phyloP scores from a whole-genome alignment of 2,888 invertebrate genomes.

The Agrilus biguttatus region DNA sequence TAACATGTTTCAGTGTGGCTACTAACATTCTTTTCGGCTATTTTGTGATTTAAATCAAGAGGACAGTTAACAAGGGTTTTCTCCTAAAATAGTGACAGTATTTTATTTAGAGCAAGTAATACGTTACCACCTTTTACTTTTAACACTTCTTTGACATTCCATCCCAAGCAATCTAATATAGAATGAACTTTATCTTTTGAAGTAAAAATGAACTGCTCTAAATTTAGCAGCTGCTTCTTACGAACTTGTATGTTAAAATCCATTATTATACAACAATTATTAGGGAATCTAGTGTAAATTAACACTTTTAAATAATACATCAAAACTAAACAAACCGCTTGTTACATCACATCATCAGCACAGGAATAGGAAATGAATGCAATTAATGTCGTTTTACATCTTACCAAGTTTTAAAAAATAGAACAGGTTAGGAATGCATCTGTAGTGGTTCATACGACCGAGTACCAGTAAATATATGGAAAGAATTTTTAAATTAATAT shows the following conservation, averaged over 20 bases:
- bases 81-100: slow-evolving; percentile 17
- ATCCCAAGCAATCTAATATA: slow-evolving; percentile 22
- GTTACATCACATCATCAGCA: too few species aligned
- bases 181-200: slow-evolving; percentile 25
- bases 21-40: slow-evolving; percentile 27
- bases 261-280: slow-evolving; percentile 13
- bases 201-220: slow-evolving; percentile 26
- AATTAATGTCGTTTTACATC: too few species aligned
- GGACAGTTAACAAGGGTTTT: slow-evolving; percentile 29
- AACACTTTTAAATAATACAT: too few species aligned
- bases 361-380: background rate
- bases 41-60: slow-evolving; percentile 31
- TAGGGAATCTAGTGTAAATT: too few species aligned
- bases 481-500: too few species aligned
- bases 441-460: too few species aligned
- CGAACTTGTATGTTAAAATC: slow-evolving; percentile 29
- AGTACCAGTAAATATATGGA: too few species aligned
- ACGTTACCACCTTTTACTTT: slow-evolving; percentile 15
- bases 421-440: background rate
- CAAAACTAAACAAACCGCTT: too few species aligned
- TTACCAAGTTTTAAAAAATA: slow-evolving; percentile 1
- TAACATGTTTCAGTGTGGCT: slow-evolving; percentile 33
- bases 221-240: slow-evolving; percentile 27
- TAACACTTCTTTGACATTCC: slow-evolving; percentile 21
- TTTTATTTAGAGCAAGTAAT: slow-evolving; percentile 1